These are phyloP conservation scores for Brachionus rubens DNA, from an alignment of 1,140 invertebrate species.

Conservation along the genomic window DNA sequence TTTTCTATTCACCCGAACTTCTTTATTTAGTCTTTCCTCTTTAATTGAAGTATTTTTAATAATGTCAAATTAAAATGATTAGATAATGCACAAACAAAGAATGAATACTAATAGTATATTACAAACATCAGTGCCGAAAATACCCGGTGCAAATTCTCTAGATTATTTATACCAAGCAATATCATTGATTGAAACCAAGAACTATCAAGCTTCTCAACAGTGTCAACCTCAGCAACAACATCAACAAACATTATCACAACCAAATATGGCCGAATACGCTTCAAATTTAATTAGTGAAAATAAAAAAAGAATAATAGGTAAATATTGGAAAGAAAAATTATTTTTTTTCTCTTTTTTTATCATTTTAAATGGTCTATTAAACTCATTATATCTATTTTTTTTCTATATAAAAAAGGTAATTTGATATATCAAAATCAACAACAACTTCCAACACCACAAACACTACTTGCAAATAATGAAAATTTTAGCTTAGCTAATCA, in stretches of 20 bases:
- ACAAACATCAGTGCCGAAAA: too few relatives aligned
- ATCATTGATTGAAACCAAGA: slow-evolving; percentile 11
- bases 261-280: neutral
- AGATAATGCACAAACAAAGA: too few relatives aligned
- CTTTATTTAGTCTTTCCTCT: too few relatives aligned
- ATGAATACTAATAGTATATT: too few relatives aligned
- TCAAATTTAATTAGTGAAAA: neutral
- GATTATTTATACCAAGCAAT: slow-evolving; percentile 30
- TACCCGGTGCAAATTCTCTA: neutral
- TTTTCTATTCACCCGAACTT: too few relatives aligned
- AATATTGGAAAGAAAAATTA: neutral
- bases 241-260: neutral
- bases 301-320: slow-evolving; percentile 42
- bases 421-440: slow-evolving; percentile 13
- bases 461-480: slow-evolving; percentile 27
- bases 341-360: neutral
- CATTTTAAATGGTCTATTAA: neutral
- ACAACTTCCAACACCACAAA: neutral
- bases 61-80: too few relatives aligned
- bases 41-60: too few relatives aligned
- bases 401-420: slow-evolving; percentile 43
- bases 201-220: neutral
- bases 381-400: neutral
- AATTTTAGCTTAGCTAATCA: slow-evolving; percentile 20
- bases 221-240: neutral